Base-by-base conservation (phyloP, 2,797 vertebrate genomes). In the Sebastes steindachneri region DNA sequence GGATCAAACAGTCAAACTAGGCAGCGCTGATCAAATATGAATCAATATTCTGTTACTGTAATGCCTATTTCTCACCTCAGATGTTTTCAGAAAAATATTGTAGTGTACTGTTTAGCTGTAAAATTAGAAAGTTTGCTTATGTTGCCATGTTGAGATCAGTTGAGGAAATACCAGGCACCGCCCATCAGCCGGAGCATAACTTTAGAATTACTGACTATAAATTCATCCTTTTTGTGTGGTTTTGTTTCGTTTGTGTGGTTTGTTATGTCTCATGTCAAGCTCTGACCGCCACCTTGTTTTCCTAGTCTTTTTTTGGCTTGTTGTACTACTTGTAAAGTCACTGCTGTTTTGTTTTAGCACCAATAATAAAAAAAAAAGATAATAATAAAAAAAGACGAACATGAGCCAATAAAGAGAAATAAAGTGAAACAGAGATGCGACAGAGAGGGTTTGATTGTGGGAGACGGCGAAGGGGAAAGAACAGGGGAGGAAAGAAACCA, bases 351-450 rank as follows among this genome's bases (percentile, higher is more conserved):
- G 57, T 58, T 28, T 58, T 17, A 28, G 55, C 23, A 28, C 14
- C 15, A 29, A 19, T 9, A 6, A 4, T 11, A 41, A 45, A 54
- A 23, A 60, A 62, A 60, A 58, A 73, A 15, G 14, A 45, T 45
- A 45, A 45, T 45, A 48, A 66, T 68, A 23, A 58, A 54, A 57
- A 80, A 79, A 80, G 45, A 48, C 0, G 74, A 79, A 84, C 78
- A 89, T 88, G 88, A 91, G 83, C 80, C 82, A 88, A 86, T 77
- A 82, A 59, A 60, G 75, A 71, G 80, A 82, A 88, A 90, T 79
- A 57, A 79, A 83, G 77, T 68, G 73, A 79, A 88, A 87, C 51
- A 75, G 75, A 82, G 80, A 87, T 80, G 83, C 71, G 86, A 89
- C 75, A 79, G 62, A 51, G 54, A 57, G 23, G 23, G 59, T 5